Percentiles rank a stretch among this genome's conserved stretches.
Conservation (phyloP, 2,888 invertebrate genomes). For the Torymus aiolomorphi region DNA sequence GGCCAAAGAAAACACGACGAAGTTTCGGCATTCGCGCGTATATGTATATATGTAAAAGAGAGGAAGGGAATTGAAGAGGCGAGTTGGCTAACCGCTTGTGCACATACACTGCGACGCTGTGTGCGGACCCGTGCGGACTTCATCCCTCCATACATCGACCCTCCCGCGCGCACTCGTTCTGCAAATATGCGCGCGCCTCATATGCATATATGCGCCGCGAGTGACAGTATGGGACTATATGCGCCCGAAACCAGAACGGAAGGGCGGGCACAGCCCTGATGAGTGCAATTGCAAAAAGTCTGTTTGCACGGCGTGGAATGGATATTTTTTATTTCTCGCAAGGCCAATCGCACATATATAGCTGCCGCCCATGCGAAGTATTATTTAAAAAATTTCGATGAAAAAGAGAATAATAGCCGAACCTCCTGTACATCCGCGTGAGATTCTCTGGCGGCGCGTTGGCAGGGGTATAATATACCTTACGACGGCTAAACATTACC, state of each 20-base stretch:
- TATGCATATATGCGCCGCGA: slow-evolving; percentile 29
- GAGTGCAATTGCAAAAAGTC: slow-evolving; percentile 40
- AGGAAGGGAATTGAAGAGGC: neutral
- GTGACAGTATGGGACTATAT: neutral
- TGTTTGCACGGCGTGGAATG: slow-evolving; percentile 21
- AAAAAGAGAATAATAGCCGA: no score
- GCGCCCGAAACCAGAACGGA: slow-evolving; percentile 8
- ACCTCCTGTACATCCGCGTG: neutral
- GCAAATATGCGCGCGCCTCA: slow-evolving; percentile 42
- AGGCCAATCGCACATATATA: no score
- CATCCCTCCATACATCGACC: slow-evolving; percentile 33
- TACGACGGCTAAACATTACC: slow-evolving; percentile 11
- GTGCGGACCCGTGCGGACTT: slow-evolving; percentile 1
- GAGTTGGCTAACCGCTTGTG: slow-evolving; percentile 35
- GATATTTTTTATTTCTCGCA: slow-evolving; percentile 1
- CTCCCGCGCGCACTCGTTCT: slow-evolving; percentile 42
- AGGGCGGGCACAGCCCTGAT: neutral
- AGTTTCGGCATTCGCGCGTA: neutral
- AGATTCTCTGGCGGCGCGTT: neutral
- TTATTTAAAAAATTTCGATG: no score
- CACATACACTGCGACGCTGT: neutral
- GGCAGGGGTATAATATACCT: no score
- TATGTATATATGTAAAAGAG: no score
- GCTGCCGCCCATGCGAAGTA: no score
- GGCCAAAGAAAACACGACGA: neutral